phyloP scores from a whole-genome alignment of 2,113 vertebrate genomes.

The Apeltes quadracus region DNA sequence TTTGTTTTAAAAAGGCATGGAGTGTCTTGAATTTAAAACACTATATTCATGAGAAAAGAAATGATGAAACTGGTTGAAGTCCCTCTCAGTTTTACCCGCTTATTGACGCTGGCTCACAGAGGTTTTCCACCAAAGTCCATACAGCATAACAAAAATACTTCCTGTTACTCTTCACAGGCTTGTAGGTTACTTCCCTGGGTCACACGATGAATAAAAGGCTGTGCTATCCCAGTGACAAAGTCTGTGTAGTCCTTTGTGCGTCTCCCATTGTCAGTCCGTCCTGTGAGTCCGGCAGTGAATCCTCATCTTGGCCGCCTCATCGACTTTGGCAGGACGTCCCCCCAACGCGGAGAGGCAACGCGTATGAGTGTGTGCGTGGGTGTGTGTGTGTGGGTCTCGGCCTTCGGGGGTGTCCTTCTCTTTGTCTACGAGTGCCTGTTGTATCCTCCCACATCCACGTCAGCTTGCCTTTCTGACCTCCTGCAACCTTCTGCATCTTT shows the following conservation, averaged over 20 bases:
- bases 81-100: slow-evolving; percentile 40
- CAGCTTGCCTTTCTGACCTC: slow-evolving; percentile 75
- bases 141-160: slow-evolving; percentile 34
- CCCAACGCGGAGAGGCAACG: slow-evolving; percentile 57
- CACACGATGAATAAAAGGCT: slow-evolving; percentile 57
- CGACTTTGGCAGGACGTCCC: slow-evolving; percentile 75
- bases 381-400: slow-evolving; percentile 51
- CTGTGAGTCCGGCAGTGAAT: slow-evolving; percentile 65
- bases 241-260: slow-evolving; percentile 71
- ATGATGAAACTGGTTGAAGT: slow-evolving; percentile 13
- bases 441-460: slow-evolving; percentile 73
- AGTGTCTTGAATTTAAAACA: slow-evolving; percentile 12
- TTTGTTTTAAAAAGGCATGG: neutral
- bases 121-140: slow-evolving; percentile 30
- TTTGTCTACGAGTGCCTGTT: slow-evolving; percentile 62
- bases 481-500: slow-evolving; percentile 64
- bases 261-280: slow-evolving; percentile 62
- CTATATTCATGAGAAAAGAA: slow-evolving; percentile 9
- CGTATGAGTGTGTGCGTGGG: slow-evolving; percentile 36
- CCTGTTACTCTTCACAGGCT: slow-evolving; percentile 28
- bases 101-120: slow-evolving; percentile 29
- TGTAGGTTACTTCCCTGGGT: slow-evolving; percentile 52
- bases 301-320: slow-evolving; percentile 68
- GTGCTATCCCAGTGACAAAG: slow-evolving; percentile 56
- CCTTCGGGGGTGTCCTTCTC: slow-evolving; percentile 68